phyloP scores from a whole-genome alignment of 1,140 invertebrate species.

The Zaprionus davidi region DNA sequence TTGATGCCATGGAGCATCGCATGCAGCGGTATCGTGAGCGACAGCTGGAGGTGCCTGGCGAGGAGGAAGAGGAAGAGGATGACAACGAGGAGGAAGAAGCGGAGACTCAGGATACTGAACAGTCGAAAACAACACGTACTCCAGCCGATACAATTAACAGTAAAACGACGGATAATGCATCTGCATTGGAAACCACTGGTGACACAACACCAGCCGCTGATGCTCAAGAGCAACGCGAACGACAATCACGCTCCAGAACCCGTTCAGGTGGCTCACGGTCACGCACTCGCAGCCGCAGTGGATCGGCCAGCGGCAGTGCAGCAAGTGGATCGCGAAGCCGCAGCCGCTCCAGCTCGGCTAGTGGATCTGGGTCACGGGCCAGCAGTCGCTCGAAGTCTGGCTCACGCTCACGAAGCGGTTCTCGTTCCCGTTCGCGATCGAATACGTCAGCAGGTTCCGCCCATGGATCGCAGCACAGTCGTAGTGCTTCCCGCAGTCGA shows the following conservation, averaged over 20 bases:
- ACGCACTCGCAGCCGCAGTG: slow-evolving; percentile 63
- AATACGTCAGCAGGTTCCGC: slow-evolving; percentile 49
- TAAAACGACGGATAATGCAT: slow-evolving; percentile 57
- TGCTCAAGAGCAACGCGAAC: slow-evolving; percentile 80
- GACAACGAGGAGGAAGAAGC: slow-evolving; percentile 90
- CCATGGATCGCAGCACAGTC: slow-evolving; percentile 56
- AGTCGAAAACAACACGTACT: slow-evolving; percentile 19
- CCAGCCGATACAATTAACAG: slow-evolving; percentile 64
- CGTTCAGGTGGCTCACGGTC: slow-evolving; percentile 58
- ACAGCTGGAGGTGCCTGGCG: slow-evolving; percentile 94
- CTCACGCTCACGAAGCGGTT: slow-evolving; percentile 83
- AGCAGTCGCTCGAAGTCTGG: slow-evolving; percentile 71
- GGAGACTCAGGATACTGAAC: slow-evolving; percentile 77
- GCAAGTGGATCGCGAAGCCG: slow-evolving; percentile 50
- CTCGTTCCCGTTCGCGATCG: slow-evolving; percentile 59
- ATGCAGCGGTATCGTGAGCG: slow-evolving; percentile 94
- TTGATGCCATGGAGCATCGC: slow-evolving; percentile 93
- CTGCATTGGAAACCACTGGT: slow-evolving; percentile 75
- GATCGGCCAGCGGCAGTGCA: slow-evolving; percentile 34
- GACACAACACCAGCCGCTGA: slow-evolving; percentile 78
- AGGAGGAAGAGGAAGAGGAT: slow-evolving; percentile 90
- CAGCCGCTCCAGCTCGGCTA: slow-evolving; percentile 77
- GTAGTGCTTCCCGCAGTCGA: slow-evolving; percentile 68
- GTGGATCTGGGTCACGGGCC: slow-evolving; percentile 71
- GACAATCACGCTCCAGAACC: slow-evolving; percentile 75